Evolutionary conservation across 2,113 vertebrate species (phyloP).

Genomic region (Micromys minutus): DNA sequence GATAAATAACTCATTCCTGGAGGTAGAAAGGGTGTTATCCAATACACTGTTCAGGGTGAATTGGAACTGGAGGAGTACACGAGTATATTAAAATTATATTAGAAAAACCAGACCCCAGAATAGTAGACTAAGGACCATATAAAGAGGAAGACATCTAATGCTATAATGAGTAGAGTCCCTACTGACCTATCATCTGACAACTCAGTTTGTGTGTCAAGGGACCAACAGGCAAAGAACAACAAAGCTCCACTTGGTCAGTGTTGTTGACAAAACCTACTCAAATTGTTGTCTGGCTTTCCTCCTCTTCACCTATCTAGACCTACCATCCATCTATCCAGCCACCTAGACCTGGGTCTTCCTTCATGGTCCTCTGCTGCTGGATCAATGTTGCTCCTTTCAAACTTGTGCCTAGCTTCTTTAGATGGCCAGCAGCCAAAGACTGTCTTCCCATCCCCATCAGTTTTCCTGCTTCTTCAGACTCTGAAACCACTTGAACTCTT

Average conservation of each 20-base stretch:
- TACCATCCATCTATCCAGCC: background rate
- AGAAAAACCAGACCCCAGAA: background rate
- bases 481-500: too few species aligned
- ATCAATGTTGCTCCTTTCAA: too few species aligned
- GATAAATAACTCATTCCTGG: background rate
- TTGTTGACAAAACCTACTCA: background rate
- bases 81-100: background rate
- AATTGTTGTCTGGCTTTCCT: background rate
- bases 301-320: background rate
- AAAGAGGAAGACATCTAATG: background rate
- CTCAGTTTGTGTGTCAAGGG: background rate
- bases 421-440: too few species aligned
- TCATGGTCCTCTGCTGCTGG: background rate
- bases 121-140: background rate
- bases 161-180: background rate
- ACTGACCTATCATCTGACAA: background rate
- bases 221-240: background rate
- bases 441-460: too few species aligned
- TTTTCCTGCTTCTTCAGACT: too few species aligned
- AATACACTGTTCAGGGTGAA: background rate
- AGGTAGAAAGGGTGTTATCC: background rate
- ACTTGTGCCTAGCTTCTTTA: too few species aligned
- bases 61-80: background rate
- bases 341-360: background rate
- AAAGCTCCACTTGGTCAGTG: background rate